Conservation (phyloP, 1,140 invertebrate species). For the Leptestheria dahalacensis region DNA sequence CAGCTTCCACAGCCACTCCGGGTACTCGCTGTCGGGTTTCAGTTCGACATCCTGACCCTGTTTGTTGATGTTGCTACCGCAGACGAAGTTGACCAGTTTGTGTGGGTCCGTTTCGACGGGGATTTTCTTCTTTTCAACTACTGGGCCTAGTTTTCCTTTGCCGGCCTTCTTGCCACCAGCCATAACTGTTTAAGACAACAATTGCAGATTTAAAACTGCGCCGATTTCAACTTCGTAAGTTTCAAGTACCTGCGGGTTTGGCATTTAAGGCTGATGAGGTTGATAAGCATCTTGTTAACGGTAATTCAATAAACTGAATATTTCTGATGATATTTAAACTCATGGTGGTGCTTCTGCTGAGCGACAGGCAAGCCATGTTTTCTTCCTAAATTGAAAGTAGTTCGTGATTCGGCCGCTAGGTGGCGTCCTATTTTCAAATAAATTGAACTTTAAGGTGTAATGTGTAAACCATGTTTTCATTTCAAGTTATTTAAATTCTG, state of each 20-base stretch:
- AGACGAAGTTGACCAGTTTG: conserved; percentile 62
- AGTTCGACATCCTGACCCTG: conserved; percentile 64
- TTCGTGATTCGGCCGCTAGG: neutral
- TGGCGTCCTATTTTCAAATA: neutral
- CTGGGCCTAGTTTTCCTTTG: conserved; percentile 38
- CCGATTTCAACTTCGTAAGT: neutral
- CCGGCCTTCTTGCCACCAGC: conserved; percentile 30
- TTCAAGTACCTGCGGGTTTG: neutral
- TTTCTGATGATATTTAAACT: neutral
- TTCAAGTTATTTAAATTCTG: no score
- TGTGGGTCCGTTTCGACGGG: conserved; percentile 73
- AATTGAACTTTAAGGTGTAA: neutral
- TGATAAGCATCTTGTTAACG: neutral
- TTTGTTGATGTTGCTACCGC: conserved; percentile 66
- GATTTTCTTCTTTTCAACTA: conserved; percentile 50
- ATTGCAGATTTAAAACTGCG: neutral
- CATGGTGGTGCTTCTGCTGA: neutral
- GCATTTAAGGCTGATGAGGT: neutral
- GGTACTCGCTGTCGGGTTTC: conserved; percentile 74
- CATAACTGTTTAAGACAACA: neutral
- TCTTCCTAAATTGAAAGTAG: neutral
- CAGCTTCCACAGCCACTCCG: conserved; percentile 79
- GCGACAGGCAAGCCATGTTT: neutral
- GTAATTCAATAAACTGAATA: neutral
- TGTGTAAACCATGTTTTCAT: no score